Evolutionary conservation across 37 sponge, comb jelly and placozoan species (phyloP), one percentile per base, ranked within the genome.

Genomic region (Diacarnus erythraeanus): DNA sequence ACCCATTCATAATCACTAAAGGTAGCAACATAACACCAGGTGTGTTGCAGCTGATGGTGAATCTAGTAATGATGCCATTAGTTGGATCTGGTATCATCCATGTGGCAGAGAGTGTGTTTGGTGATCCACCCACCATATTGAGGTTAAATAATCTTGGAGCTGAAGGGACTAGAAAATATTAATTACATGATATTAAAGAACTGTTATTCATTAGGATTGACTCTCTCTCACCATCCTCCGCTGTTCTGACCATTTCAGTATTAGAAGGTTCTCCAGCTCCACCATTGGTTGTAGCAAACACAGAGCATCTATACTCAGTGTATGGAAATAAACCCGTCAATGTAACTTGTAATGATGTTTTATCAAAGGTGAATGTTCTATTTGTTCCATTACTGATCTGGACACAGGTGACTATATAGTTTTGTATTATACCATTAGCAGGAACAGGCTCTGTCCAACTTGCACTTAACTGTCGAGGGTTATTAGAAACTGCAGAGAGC

Each of bases 291-390:
- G 58, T 83, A 23, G 84, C 89, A 42, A 80, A 61, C 34, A 83
- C 89, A 54, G 25, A 25, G 65, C 79, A 83, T 3, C 44, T 64
- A 74, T 89, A 89, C n/a, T 40, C 23, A 0, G 89, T 89, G 59
- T 79, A 74, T 37, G 74, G 57, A 40, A 31, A 31, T 33, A n/a
- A 74, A 43, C 2, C 2, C 34, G 29, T 2, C 22, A 60, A 25
- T n/a, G 22, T 6, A 25, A 15, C 51, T 47, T 17, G 6, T 25
- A 60, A 6, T 17, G 22, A 6, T 25, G 27, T 60, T 60, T 17
- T 60, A 20, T 60, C 61, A 60, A 5, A 21, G 22, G 6, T 60
- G n/a, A 25, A 60, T 17, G 22, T 20, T 26, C 4, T 60, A 5
- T n/a, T 60, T 6, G 9, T 60, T 17, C 4, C 6, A n/a, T 26